Base-by-base conservation (phyloP, 92 coral and sea anemone genomes). In the Montipora capitata region DNA sequence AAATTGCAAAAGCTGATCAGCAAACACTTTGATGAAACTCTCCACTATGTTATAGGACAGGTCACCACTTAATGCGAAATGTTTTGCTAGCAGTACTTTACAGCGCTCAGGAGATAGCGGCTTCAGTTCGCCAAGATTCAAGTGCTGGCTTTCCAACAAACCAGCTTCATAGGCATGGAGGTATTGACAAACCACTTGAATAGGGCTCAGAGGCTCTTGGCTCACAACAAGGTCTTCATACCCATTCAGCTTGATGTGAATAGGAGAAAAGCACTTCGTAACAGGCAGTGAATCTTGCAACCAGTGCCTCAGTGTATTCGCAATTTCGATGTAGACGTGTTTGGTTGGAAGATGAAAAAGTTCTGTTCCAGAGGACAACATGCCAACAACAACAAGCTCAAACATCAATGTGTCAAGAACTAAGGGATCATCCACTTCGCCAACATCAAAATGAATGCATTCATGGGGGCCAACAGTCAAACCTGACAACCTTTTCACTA, bases 151-250 rank as follows among this genome's bases (percentile, higher is more conserved):
- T 87, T 97, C 98, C 67, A 97, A 85, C 14, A 77, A 40, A 27
- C 95, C 99, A 7, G 78, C 61, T 13, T 97, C 98, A 44, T 67
- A 88, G 4, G 92, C 94, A 15, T 92, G 75, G n/a, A 97, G 92
- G 40, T 97, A 97, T 40, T 97, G 99, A 52, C 98, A 97, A 80
- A 97, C 99, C 66, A 97, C 95, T 90, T 97, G 99, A 11, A 97
- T 61, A 4, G 96, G 91, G 77, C 99, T 97, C 39, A 98, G 85
- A 27, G 96, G 57, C 71, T 94, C 99, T 20, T 71, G 72, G 58
- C 97, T 95, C 48, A 91, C 94, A 16, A 94, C 68, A 59, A 94
- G 83, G 56, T 94, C 89, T 41, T 71, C 13, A 88, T 92, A 89
- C 14, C 91, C 92, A 72, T 94, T 83, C 89, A 92, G 91, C 48